Evolutionary conservation across 2,797 vertebrate genomes (phyloP).

Genomic region (Sylvilagus floridanus): DNA sequence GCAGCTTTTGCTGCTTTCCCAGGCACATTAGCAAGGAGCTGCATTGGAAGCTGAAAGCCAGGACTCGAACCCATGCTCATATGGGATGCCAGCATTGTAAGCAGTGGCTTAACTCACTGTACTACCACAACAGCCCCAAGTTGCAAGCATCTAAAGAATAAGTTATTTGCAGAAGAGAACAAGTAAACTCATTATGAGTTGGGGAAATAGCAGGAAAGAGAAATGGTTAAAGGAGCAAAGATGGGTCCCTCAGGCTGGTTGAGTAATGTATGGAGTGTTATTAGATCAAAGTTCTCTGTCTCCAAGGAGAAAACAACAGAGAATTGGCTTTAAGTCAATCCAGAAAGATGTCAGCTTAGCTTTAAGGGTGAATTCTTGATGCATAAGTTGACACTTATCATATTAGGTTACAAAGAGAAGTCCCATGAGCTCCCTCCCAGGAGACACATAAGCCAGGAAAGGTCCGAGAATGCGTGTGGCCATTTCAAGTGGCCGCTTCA

Average conservation of each 20-base stretch:
- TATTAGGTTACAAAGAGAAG: conserved; percentile 77
- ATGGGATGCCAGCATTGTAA: no score
- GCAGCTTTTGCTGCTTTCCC: no score
- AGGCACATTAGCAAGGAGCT: no score
- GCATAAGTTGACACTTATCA: conserved; percentile 76
- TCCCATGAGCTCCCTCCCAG: conserved; percentile 69
- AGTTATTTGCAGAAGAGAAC: conserved; percentile 33
- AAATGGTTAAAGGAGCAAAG: conserved; percentile 61
- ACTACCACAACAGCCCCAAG: neutral
- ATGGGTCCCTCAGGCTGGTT: conserved; percentile 45
- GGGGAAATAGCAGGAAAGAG: neutral
- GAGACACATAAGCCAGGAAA: conserved; percentile 62
- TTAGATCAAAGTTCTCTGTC: conserved; percentile 78
- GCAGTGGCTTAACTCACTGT: no score
- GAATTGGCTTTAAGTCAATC: conserved; percentile 72
- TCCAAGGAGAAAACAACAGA: conserved; percentile 78
- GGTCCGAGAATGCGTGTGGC: neutral
- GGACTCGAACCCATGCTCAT: no score
- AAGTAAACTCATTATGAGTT: conserved; percentile 4
- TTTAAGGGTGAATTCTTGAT: conserved; percentile 76
- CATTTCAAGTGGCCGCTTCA: neutral
- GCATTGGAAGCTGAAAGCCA: no score
- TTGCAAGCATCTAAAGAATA: neutral
- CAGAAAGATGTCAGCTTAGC: conserved; percentile 81
- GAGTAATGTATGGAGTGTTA: conserved; percentile 71